A percentile compares a stretch with the other conserved stretches of the same genome.
phyloP scores from a whole-genome alignment of 2,888 invertebrate species.

The Automeris io region DNA sequence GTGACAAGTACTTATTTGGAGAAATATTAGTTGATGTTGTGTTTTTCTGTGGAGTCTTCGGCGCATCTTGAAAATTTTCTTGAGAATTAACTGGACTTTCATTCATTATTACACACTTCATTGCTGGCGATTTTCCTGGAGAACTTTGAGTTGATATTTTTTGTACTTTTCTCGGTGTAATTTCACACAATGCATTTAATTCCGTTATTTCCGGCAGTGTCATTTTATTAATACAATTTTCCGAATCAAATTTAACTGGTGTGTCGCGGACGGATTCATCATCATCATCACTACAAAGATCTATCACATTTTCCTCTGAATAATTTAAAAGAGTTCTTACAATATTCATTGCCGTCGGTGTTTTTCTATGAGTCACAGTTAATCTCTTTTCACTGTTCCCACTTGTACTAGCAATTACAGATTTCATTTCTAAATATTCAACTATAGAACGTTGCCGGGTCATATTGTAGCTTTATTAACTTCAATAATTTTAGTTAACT shows the following conservation, averaged over 20 bases:
- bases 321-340: constrained; percentile 1
- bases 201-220: too few relatives aligned
- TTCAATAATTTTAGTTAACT: background rate
- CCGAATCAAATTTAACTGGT: background rate
- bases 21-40: too few relatives aligned
- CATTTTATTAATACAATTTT: background rate
- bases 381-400: constrained; percentile 17
- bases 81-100: too few relatives aligned
- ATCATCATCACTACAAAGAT: background rate
- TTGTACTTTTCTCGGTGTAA: too few relatives aligned
- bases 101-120: too few relatives aligned
- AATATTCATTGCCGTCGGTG: constrained; percentile 2
- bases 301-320: background rate
- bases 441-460: constrained; percentile 28
- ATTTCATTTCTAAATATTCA: constrained; percentile 27
- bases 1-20: too few relatives aligned
- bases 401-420: constrained; percentile 9
- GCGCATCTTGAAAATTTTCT: too few relatives aligned
- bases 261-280: background rate
- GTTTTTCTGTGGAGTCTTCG: too few relatives aligned
- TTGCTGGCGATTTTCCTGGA: too few relatives aligned
- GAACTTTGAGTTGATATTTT: too few relatives aligned
- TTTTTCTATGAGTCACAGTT: constrained; percentile 28
- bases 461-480: constrained; percentile 18
- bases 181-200: too few relatives aligned